Base-by-base conservation (phyloP, 2,797 vertebrate species). In the Orientallactaga sibirica region DNA sequence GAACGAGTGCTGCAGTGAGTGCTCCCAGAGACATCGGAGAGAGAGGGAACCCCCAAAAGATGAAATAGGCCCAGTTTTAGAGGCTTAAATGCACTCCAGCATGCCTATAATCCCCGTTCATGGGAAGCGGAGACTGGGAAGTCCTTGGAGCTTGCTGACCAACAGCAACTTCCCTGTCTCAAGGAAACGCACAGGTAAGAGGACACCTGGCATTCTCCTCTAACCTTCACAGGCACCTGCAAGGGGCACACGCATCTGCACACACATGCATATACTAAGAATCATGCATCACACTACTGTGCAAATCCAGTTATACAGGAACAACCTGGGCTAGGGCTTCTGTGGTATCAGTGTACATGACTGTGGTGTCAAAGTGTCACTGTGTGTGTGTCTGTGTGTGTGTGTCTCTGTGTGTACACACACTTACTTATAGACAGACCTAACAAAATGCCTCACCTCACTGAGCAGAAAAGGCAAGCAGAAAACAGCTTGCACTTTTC, bases 401-500 rank as follows among this genome's bases (percentile, higher is more conserved):
- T 14, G n/a, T 43, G 0, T 3, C 2, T 5, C 4, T 20, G 6
- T 61, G 33, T 48, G 22, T 12, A 33, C 3, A 4, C 5, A 62
- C 3, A 41, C 16, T 10, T n/a, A 78, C 11, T 16, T 1, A 29
- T 3, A 29, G 22, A 90, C 1, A 75, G 29, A 25, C 70, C 24
- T 73, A 80, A 75, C 12, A 64, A 80, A 95, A 52, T 68, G 27
- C 27, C 7, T 78, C 83, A 27, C 19, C 79, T 85, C 82, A n/a
- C 55, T 67, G 10, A 75, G 14, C 29, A 92, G 66, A 68, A 16
- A 33, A 37, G 61, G n/a, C 64, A 81, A 55, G 33, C n/a, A 70
- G 75, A 94, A 92, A 88, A 58, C 8, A 55, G 8, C 71, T 83
- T 48, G 68, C 78, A 74, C 33, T 43, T 71, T 82, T 79, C 70